Conservation (phyloP, 2,113 vertebrate species). For the Fulmarus glacialis region DNA sequence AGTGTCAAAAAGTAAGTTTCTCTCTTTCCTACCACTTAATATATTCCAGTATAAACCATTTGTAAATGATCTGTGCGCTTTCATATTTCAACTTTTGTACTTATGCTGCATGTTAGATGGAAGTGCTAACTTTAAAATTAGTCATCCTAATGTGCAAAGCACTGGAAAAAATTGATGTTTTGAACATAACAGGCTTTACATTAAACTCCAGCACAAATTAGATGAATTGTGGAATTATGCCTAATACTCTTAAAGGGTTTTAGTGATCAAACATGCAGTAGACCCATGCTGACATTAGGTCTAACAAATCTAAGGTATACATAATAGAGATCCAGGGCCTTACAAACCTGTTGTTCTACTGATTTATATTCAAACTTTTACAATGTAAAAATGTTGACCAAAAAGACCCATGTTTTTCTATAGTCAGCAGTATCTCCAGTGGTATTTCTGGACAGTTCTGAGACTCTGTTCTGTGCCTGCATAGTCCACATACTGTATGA, state of each 20-base stretch:
- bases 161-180: slow-evolving; percentile 42
- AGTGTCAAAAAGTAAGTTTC: neutral
- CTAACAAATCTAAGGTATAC: neutral
- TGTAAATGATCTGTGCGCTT: neutral
- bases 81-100: slow-evolving; percentile 18
- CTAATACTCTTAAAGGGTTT: slow-evolving; percentile 52
- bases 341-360: neutral
- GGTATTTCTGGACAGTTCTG: neutral
- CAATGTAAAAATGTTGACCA: neutral
- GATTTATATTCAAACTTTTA: neutral
- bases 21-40: neutral
- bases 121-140: slow-evolving; percentile 44
- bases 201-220: slow-evolving; percentile 37
- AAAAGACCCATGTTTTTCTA: neutral
- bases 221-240: slow-evolving; percentile 48
- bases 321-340: neutral
- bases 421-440: neutral
- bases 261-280: slow-evolving; percentile 22
- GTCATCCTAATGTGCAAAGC: slow-evolving; percentile 35
- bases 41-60: neutral
- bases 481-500: neutral
- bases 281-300: slow-evolving; percentile 4
- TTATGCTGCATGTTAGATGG: slow-evolving; percentile 3
- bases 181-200: slow-evolving; percentile 56
- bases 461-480: neutral